A percentile compares a stretch with the other conserved stretches of the same genome.
Conservation (phyloP, 2,888 invertebrate genomes). For the Plagodis pulveraria region DNA sequence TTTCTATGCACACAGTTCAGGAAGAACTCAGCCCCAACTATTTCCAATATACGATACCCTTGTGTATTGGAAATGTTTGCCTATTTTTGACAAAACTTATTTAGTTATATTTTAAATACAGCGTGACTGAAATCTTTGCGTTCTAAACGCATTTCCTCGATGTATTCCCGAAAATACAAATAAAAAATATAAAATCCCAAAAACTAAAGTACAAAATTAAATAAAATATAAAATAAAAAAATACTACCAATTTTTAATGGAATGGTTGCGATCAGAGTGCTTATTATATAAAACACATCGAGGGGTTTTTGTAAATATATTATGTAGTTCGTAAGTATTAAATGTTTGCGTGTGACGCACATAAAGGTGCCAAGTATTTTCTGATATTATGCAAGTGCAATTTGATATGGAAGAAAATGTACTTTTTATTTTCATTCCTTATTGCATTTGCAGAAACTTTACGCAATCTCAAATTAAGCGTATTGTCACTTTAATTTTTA, state of each 20-base stretch:
- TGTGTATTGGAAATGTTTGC: background rate
- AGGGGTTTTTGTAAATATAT: conserved; percentile 62
- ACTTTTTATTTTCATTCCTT: conserved; percentile 56
- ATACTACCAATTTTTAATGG: conserved; percentile 53
- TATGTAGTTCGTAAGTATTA: conserved; percentile 47
- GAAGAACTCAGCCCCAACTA: background rate
- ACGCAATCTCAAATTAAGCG: conserved; percentile 54
- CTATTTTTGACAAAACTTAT: conserved; percentile 22
- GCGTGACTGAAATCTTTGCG: conserved; percentile 69
- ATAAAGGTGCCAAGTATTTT: conserved; percentile 60
- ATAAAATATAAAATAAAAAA: conserved; percentile 36
- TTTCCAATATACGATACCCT: conserved; percentile 8
- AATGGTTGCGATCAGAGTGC: conserved; percentile 51
- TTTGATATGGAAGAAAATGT: conserved; percentile 58
- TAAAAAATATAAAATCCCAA: conserved; percentile 21
- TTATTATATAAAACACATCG: conserved; percentile 52
- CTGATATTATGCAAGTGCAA: conserved; percentile 64
- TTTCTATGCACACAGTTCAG: background rate
- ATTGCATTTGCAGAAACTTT: conserved; percentile 54
- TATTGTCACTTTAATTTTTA: conserved; percentile 36
- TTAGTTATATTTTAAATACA: conserved; percentile 23
- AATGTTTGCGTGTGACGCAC: conserved; percentile 66
- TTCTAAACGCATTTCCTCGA: conserved; percentile 70
- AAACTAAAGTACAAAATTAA: conserved; percentile 35
- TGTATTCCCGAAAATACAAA: conserved; percentile 45